Percentiles rank a stretch among this genome's conserved stretches.
Evolutionary conservation across 2,888 invertebrate species (phyloP).

Genomic region (Torymus auratus): DNA sequence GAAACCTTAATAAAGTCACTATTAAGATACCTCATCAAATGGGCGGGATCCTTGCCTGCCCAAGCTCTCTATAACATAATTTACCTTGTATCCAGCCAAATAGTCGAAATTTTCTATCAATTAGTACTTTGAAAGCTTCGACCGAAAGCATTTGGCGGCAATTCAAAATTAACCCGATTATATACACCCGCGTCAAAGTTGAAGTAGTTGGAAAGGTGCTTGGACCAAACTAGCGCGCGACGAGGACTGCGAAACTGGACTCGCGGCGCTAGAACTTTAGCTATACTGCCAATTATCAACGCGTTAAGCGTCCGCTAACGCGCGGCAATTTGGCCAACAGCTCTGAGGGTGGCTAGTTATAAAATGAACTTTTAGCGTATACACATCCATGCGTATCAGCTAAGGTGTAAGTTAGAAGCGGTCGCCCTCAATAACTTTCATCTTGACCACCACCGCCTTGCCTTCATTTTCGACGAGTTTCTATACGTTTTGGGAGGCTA

Average conservation of each 20-base stretch:
- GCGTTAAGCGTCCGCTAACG: slow-evolving; percentile 63
- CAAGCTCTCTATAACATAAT: too few species aligned
- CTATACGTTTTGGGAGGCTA: neutral
- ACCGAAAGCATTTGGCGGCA: slow-evolving; percentile 37
- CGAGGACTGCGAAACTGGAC: slow-evolving; percentile 2
- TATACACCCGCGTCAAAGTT: slow-evolving; percentile 29
- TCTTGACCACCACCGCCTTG: slow-evolving; percentile 47
- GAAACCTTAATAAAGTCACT: too few species aligned
- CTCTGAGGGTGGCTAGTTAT: neutral
- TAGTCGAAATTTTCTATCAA: slow-evolving; percentile 48
- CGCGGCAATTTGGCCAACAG: slow-evolving; percentile 60
- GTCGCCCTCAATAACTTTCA: slow-evolving; percentile 34
- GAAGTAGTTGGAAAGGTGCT: slow-evolving; percentile 36
- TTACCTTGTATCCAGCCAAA: neutral
- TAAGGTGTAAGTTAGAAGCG: slow-evolving; percentile 27
- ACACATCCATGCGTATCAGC: too few species aligned
- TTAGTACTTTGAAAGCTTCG: slow-evolving; percentile 46
- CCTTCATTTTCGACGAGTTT: slow-evolving; percentile 15
- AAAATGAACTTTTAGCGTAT: neutral
- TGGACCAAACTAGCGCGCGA: too few species aligned
- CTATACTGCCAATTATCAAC: slow-evolving; percentile 61
- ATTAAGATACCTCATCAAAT: too few species aligned
- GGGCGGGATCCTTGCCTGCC: too few species aligned
- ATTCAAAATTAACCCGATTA: slow-evolving; percentile 51
- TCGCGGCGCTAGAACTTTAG: slow-evolving; percentile 24